A percentile compares a stretch with the other conserved stretches of the same genome.
These are phyloP conservation scores for Frieseomelitta varia DNA, from an alignment of 1,140 invertebrate species.

Conservation along the genomic window DNA sequence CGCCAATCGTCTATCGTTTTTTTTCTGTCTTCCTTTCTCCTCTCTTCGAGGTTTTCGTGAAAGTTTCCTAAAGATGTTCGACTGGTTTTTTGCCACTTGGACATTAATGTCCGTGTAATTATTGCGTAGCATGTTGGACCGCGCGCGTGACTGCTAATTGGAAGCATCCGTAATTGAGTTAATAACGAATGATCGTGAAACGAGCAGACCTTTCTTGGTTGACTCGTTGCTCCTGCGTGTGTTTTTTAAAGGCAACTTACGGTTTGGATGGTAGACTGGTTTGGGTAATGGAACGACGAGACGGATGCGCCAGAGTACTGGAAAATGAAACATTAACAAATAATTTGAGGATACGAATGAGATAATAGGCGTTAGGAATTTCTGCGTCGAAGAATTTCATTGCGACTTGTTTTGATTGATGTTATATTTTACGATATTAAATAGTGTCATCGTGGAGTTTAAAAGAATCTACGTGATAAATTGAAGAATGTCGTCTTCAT, in stretches of 20 bases:
- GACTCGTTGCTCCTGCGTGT: not conserved
- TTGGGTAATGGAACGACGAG: not conserved
- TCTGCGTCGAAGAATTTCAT: too few relatives aligned
- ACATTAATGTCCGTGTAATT: conserved; percentile 60
- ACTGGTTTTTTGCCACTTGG: not conserved
- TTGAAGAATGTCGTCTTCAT: too few relatives aligned
- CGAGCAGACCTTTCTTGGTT: conserved; percentile 10
- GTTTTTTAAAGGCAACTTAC: not conserved
- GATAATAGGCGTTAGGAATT: too few relatives aligned
- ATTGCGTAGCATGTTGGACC: conserved; percentile 40
- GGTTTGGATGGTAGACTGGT: not conserved
- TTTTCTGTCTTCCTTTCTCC: too few relatives aligned
- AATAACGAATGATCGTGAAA: conserved; percentile 57
- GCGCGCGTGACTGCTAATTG: conserved; percentile 65
- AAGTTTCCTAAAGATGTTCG: not conserved
- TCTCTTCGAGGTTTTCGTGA: not conserved
- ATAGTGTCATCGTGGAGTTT: too few relatives aligned
- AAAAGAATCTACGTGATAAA: too few relatives aligned
- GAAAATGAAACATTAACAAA: too few relatives aligned
- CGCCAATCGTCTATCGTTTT: too few relatives aligned
- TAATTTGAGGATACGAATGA: too few relatives aligned
- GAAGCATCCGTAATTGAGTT: conserved; percentile 64
- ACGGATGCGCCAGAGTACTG: too few relatives aligned
- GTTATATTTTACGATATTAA: too few relatives aligned
- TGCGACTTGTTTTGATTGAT: too few relatives aligned